Evolutionary conservation across 2,888 invertebrate species (phyloP).

Genomic region (Papilio gigon): DNA sequence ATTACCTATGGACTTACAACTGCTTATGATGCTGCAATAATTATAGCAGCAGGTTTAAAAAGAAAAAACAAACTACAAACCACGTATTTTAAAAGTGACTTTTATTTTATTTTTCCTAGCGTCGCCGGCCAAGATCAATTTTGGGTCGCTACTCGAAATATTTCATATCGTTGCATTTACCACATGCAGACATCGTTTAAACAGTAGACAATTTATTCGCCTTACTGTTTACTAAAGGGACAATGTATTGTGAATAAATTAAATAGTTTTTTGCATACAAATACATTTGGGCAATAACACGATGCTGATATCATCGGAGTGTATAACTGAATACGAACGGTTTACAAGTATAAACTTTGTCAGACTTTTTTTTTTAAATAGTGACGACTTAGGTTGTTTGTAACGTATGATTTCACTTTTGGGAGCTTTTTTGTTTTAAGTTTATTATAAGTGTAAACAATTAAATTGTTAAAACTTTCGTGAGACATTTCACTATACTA

Average conservation of each 20-base stretch:
- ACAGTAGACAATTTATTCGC: conserved; percentile 3
- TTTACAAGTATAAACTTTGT: conserved; percentile 8
- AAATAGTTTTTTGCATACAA: conserved; percentile 36
- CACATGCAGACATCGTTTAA: not conserved
- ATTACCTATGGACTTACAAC: too few relatives aligned
- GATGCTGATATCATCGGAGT: not conserved
- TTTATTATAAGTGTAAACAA: too few relatives aligned
- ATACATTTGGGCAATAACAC: conserved; percentile 22
- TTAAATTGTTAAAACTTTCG: too few relatives aligned
- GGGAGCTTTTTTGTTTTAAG: not conserved
- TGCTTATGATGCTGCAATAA: too few relatives aligned
- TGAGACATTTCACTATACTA: not conserved
- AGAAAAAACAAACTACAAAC: too few relatives aligned
- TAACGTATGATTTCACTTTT: not conserved
- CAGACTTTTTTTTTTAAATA: not conserved
- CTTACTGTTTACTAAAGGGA: conserved; percentile 25
- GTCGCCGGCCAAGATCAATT: too few relatives aligned
- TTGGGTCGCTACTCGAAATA: too few relatives aligned
- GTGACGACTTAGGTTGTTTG: not conserved
- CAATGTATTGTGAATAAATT: conserved; percentile 34
- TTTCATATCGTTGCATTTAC: not conserved
- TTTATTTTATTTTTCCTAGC: too few relatives aligned
- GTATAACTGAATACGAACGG: conserved; percentile 6
- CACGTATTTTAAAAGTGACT: too few relatives aligned
- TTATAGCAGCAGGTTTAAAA: too few relatives aligned